phyloP scores from a whole-genome alignment of 1,140 invertebrate genomes.

The Adelges cooleyi region DNA sequence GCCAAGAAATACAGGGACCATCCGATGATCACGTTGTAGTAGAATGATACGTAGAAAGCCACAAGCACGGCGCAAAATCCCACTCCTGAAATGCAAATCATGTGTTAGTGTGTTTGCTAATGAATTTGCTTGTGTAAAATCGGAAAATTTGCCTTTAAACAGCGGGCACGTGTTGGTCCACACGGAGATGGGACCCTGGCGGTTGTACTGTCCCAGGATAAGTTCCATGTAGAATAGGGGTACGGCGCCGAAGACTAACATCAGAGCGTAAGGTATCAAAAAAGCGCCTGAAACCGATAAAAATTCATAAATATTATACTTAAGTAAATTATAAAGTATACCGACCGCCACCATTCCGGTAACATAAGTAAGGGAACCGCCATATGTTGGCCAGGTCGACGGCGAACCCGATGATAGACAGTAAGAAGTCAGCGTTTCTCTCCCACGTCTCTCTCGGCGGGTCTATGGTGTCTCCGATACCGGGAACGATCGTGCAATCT shows the following conservation, averaged over 20 bases:
- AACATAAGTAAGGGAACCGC: conserved; percentile 71
- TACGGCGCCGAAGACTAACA: conserved; percentile 65
- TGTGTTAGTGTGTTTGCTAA: too few species aligned
- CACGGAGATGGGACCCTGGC: conserved; percentile 65
- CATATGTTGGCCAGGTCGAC: conserved; percentile 88
- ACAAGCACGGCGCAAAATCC: conserved; percentile 73
- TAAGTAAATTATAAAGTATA: conserved; percentile 26
- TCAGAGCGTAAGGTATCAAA: conserved; percentile 54
- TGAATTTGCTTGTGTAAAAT: too few species aligned
- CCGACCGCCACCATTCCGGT: conserved; percentile 67
- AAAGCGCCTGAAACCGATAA: conserved; percentile 49
- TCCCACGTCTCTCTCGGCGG: conserved; percentile 52
- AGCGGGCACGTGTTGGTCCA: conserved; percentile 71
- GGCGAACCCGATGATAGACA: conserved; percentile 85
- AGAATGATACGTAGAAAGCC: conserved; percentile 78
- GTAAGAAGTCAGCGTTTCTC: conserved; percentile 79
- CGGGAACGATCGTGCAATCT: not conserved
- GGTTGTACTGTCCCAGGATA: conserved; percentile 67
- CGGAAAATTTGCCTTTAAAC: conserved; percentile 67
- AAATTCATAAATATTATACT: not conserved
- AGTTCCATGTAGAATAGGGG: conserved; percentile 79
- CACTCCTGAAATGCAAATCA: conserved; percentile 52
- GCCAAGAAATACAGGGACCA: conserved; percentile 80
- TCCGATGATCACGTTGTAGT: conserved; percentile 87
- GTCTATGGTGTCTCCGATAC: not conserved